Base-by-base conservation (phyloP, 2,113 vertebrate genomes). In the Cephalophus harveyi region DNA sequence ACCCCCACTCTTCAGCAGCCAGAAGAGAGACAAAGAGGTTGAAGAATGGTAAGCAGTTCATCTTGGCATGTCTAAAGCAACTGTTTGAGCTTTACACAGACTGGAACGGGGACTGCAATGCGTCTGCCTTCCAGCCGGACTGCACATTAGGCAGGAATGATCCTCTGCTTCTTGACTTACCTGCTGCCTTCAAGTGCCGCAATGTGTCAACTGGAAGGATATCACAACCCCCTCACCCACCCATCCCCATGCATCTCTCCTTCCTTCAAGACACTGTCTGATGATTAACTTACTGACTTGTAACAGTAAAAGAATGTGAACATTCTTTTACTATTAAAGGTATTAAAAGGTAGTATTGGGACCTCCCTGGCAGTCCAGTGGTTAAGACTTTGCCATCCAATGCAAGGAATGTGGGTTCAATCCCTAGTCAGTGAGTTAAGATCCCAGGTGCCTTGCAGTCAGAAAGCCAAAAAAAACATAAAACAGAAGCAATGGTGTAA, bases 11-110 rank as follows among this genome's bases (percentile, higher is more conserved):
- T 82, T 89, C 57, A 36, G n/a, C 0, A 3, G 46, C 54, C 67
- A 59, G 86, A 54, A 78, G 52, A n/a, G n/a, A 96, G 76, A 43
- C 12, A 3, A 10, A 7, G 3, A 36, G 52, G 57, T 28, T 79
- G 54, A 62, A 96, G 81, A 43, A 19, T 55, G 28, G 4, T 33
- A 60, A 82, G 43, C 92, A 60, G 96, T 95, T 17, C 83, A 90
- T 90, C 96, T 91, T 83, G 6, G 54, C 3, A 0, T 6, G 87
- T 33, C 14, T 0, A 46, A 79, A 74, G 60, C 50, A 50, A 62
- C 16, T 6, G 3, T 48, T 62, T 21, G 33, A 55, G 76, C 3
- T 0, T 57, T 23, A 46, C 23, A 27, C 36, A 40, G 82, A 50
- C 85, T 52, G 54, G 46, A 36, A 40, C 0, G 0, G 50, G 33